Conservation (phyloP, 2,888 invertebrate genomes). For the Rhopalosiphum nymphaeae region DNA sequence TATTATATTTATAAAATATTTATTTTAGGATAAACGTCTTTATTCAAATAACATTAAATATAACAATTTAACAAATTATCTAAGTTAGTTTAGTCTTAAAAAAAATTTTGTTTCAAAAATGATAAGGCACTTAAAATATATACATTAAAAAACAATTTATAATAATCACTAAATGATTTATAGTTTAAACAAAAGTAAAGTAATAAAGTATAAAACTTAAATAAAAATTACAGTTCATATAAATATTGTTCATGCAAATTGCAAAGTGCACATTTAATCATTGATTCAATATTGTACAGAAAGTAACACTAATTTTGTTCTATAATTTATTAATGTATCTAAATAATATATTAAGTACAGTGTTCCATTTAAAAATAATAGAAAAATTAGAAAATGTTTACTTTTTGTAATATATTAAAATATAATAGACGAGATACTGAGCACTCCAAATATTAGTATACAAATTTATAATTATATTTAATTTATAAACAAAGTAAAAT, state of each 20-base stretch:
- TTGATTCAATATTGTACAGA: background rate
- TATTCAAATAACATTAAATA: background rate
- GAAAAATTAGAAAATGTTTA: background rate
- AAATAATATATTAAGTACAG: background rate
- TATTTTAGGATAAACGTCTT: background rate
- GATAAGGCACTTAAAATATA: background rate
- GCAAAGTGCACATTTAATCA: background rate
- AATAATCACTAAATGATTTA: background rate
- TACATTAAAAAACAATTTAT: background rate
- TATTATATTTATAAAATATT: background rate
- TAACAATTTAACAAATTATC: background rate
- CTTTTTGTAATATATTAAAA: too few relatives aligned
- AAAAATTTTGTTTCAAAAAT: background rate
- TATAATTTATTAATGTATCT: background rate
- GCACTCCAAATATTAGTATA: too few relatives aligned
- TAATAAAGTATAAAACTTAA: background rate
- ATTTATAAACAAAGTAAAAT: too few relatives aligned
- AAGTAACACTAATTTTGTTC: background rate
- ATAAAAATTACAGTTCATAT: background rate
- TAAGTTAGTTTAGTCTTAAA: background rate
- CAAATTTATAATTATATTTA: too few relatives aligned
- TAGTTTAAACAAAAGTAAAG: background rate
- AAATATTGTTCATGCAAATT: background rate
- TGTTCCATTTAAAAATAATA: background rate
- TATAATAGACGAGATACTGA: too few relatives aligned